Percentiles rank a stretch among this genome's conserved stretches.
Evolutionary conservation across 1,140 invertebrate genomes (phyloP).

Genomic region (Drosophila sulfurigaster): DNA sequence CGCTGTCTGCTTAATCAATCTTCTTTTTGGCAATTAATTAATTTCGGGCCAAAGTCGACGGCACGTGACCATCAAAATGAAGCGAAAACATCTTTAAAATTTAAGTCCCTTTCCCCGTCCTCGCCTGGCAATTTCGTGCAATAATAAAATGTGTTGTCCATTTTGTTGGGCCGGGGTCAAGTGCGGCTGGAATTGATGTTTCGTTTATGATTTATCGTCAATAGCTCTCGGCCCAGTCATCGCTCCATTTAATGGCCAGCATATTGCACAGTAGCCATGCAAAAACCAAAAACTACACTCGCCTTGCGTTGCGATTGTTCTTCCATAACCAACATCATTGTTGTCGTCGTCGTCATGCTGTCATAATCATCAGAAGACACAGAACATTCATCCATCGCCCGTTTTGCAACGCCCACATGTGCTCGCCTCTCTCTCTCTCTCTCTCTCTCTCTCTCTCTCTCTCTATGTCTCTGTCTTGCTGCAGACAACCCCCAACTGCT

Average conservation of each 20-base stretch:
- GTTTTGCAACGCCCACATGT: conserved; percentile 77
- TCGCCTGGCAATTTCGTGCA: too few species aligned
- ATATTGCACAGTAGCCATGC: conserved; percentile 72
- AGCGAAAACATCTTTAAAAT: conserved; percentile 47
- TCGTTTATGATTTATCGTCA: conserved; percentile 85
- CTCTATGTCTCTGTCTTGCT: not conserved
- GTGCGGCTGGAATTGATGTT: conserved; percentile 85
- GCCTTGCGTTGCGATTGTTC: conserved; percentile 27
- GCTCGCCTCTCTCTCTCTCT: conserved; percentile 5
- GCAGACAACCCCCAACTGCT: conserved; percentile 27
- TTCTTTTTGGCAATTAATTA: conserved; percentile 76
- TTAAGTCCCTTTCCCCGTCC: not conserved
- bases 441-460: not conserved
- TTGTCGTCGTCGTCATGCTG: conserved; percentile 74
- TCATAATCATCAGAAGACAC: conserved; percentile 84
- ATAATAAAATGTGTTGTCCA: conserved; percentile 24
- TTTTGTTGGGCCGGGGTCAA: conserved; percentile 64
- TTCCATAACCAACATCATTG: conserved; percentile 9
- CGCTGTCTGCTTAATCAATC: conserved; percentile 68
- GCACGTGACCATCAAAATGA: conserved; percentile 59
- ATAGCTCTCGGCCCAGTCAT: conserved; percentile 58
- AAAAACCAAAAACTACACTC: conserved; percentile 80
- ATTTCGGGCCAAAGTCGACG: conserved; percentile 54
- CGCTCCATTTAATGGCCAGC: conserved; percentile 65
- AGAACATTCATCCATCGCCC: conserved; percentile 65